Conservation (phyloP, 30 jellyfish, hydroid and myxozoan species). For the Phacellophora camtschatica region DNA sequence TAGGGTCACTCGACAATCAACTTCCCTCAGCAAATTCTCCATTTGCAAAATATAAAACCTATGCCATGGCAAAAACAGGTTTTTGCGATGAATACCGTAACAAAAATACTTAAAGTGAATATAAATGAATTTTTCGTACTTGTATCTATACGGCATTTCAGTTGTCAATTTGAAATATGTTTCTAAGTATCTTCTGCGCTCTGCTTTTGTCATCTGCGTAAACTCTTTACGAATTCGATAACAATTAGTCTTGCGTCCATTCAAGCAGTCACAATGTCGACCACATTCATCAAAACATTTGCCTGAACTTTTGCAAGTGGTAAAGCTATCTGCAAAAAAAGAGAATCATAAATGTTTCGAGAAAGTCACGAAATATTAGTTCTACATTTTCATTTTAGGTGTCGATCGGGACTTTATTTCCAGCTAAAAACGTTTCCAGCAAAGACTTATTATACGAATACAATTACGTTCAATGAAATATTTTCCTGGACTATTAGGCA, state of each 20-base stretch:
- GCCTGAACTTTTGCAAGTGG: slow-evolving; percentile 38
- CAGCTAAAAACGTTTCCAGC: no score
- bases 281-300: slow-evolving; percentile 71
- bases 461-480: no score
- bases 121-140: slow-evolving; percentile 78
- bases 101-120: slow-evolving; percentile 89
- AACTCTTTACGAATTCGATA: slow-evolving; percentile 85
- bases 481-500: no score
- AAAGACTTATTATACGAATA: no score
- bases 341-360: not conserved
- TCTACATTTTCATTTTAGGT: not conserved
- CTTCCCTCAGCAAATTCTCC: slow-evolving; percentile 83
- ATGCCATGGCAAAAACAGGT: slow-evolving; percentile 91
- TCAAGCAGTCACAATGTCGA: slow-evolving; percentile 81
- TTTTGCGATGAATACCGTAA: slow-evolving; percentile 82
- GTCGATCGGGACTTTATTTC: not conserved
- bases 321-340: slow-evolving; percentile 17
- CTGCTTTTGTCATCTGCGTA: slow-evolving; percentile 82
- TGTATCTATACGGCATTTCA: slow-evolving; percentile 48
- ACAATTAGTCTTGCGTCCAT: slow-evolving; percentile 67
- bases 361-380: not conserved
- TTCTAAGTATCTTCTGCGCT: slow-evolving; percentile 64
- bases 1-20: slow-evolving; percentile 84
- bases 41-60: slow-evolving; percentile 71
- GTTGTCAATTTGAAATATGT: slow-evolving; percentile 77